These are phyloP conservation scores for Sitophilus oryzae DNA, from an alignment of 1,140 invertebrate species.

Conservation along the genomic window DNA sequence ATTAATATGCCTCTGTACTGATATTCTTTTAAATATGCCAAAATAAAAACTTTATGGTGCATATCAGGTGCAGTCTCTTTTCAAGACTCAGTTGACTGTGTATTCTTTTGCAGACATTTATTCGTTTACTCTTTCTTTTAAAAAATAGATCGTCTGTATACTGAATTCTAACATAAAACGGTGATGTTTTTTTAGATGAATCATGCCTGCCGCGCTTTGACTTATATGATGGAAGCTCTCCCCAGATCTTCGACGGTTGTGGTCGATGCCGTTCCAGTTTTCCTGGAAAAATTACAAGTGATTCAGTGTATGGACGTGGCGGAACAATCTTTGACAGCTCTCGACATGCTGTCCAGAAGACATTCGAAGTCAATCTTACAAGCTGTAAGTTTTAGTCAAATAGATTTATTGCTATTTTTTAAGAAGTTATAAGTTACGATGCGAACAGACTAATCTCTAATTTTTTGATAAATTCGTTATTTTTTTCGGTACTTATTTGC, in stretches of 20 bases:
- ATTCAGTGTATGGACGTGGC: conserved; percentile 99
- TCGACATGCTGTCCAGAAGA: conserved; percentile 93
- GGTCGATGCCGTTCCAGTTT: conserved; percentile 93
- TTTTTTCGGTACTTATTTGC: too few species aligned
- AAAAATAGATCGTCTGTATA: background rate
- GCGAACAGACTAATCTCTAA: too few species aligned
- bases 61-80: conserved; percentile 32
- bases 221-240: conserved; percentile 98
- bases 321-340: conserved; percentile 91
- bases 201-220: conserved; percentile 94
- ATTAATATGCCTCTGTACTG: background rate
- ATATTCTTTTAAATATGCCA: conserved; percentile 6
- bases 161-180: conserved; percentile 15
- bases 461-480: too few species aligned
- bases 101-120: conserved; percentile 32
- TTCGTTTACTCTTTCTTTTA: conserved; percentile 4
- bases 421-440: too few species aligned
- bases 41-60: conserved; percentile 16
- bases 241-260: conserved; percentile 94
- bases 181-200: conserved; percentile 88
- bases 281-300: conserved; percentile 91
- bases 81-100: conserved; percentile 30
- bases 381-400: conserved; percentile 61
- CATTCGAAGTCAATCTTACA: conserved; percentile 95
- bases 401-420: conserved; percentile 8